phyloP scores from a whole-genome alignment of 2,797 vertebrate genomes.

The Heterohyrax brucei region DNA sequence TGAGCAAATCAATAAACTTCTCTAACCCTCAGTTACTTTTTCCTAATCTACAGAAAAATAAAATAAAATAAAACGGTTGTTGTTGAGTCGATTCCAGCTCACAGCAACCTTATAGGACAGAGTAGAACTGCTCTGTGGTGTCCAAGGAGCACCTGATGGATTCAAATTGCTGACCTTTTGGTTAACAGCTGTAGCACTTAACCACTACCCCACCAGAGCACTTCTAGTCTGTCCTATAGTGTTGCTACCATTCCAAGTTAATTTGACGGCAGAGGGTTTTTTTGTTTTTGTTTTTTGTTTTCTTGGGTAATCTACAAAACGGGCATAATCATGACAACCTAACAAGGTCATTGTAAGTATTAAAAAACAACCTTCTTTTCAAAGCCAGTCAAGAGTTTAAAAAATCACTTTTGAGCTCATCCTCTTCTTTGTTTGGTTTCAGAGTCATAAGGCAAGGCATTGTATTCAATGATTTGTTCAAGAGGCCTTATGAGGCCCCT shows the following conservation, averaged over 20 bases:
- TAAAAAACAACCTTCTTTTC: conserved; percentile 54
- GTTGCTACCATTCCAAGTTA: too few species aligned
- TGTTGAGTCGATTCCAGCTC: too few species aligned
- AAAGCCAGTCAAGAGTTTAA: background rate
- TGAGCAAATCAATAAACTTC: background rate
- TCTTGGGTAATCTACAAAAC: conserved; percentile 62
- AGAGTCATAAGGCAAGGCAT: background rate
- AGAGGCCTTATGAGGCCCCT: background rate
- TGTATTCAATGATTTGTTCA: background rate
- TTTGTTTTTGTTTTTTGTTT: too few species aligned
- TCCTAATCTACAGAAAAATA: conserved; percentile 64
- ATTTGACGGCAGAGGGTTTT: too few species aligned
- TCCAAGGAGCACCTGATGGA: too few species aligned
- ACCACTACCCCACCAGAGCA: too few species aligned
- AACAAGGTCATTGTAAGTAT: conserved; percentile 75
- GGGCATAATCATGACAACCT: conserved; percentile 74
- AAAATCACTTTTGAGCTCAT: background rate
- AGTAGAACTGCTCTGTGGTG: too few species aligned
- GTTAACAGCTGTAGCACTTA: too few species aligned
- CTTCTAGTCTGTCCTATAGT: too few species aligned
- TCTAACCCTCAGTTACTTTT: conserved; percentile 63
- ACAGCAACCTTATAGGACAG: too few species aligned
- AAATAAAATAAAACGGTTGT: too few species aligned
- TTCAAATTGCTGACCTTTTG: too few species aligned
- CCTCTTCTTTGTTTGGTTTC: background rate